Conservation (phyloP, 2,888 invertebrate species). For the Bhutanitis thaidina region DNA sequence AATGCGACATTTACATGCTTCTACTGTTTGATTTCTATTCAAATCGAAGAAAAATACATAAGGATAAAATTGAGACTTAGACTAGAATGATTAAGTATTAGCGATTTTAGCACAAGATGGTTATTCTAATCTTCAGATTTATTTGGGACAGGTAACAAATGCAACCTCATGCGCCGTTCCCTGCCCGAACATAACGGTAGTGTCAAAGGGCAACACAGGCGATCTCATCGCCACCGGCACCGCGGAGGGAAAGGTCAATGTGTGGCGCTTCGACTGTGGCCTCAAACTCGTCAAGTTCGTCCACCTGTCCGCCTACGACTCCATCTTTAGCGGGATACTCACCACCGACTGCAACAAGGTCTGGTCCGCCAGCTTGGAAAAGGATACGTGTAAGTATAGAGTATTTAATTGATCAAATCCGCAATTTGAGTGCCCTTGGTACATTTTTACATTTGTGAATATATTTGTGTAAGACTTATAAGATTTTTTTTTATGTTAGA, state of each 20-base stretch:
- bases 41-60: too few species aligned
- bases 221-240: conserved; percentile 81
- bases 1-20: too few species aligned
- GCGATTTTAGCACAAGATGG: too few species aligned
- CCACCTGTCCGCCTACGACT: conserved; percentile 68
- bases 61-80: too few species aligned
- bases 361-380: conserved; percentile 69
- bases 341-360: conserved; percentile 65
- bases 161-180: conserved; percentile 88
- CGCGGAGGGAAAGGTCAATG: conserved; percentile 83
- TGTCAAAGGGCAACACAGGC: conserved; percentile 81
- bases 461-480: too few species aligned
- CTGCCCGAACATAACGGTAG: conserved; percentile 74
- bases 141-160: conserved; percentile 80
- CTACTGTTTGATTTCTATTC: too few species aligned
- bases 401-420: too few species aligned
- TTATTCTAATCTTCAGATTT: neutral
- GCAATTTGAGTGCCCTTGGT: too few species aligned
- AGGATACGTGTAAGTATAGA: conserved; percentile 62
- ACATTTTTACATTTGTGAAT: too few species aligned
- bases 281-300: conserved; percentile 84
- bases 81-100: too few species aligned
- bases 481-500: too few species aligned
- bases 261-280: conserved; percentile 92
- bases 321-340: conserved; percentile 70